These are phyloP conservation scores for Agrotis clavis DNA, from an alignment of 2,888 invertebrate genomes.

Conservation along the genomic window DNA sequence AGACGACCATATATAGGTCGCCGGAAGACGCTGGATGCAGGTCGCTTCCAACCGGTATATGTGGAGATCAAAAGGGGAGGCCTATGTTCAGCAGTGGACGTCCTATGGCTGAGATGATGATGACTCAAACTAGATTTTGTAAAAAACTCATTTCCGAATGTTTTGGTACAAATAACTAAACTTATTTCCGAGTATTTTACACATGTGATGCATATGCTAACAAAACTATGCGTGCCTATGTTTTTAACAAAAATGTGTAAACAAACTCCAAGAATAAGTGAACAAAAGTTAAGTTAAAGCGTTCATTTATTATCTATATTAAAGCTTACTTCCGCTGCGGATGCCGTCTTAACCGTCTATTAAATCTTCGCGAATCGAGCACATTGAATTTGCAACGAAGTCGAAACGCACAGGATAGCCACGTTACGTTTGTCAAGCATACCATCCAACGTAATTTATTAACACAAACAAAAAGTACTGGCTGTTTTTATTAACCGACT, in stretches of 20 bases:
- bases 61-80: too few species aligned
- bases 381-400: slow-evolving; percentile 82
- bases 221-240: neutral
- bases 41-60: too few species aligned
- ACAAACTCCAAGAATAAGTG: slow-evolving; percentile 50
- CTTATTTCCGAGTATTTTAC: neutral
- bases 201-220: neutral
- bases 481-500: too few species aligned
- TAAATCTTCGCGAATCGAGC: slow-evolving; percentile 77
- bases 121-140: neutral
- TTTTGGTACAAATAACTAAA: neutral
- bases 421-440: slow-evolving; percentile 64
- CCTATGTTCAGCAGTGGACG: too few species aligned
- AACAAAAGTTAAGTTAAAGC: slow-evolving; percentile 72
- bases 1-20: too few species aligned
- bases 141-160: too few species aligned
- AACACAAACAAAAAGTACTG: slow-evolving; percentile 33
- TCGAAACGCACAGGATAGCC: slow-evolving; percentile 68
- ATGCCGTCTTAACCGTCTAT: slow-evolving; percentile 72
- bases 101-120: too few species aligned
- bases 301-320: slow-evolving; percentile 74
- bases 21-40: too few species aligned
- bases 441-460: slow-evolving; percentile 50
- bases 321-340: slow-evolving; percentile 83
- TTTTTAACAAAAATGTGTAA: neutral